Percentiles rank a stretch among this genome's conserved stretches.
phyloP scores from a whole-genome alignment of 2,797 vertebrate genomes.

The Takifugu ocellatus region DNA sequence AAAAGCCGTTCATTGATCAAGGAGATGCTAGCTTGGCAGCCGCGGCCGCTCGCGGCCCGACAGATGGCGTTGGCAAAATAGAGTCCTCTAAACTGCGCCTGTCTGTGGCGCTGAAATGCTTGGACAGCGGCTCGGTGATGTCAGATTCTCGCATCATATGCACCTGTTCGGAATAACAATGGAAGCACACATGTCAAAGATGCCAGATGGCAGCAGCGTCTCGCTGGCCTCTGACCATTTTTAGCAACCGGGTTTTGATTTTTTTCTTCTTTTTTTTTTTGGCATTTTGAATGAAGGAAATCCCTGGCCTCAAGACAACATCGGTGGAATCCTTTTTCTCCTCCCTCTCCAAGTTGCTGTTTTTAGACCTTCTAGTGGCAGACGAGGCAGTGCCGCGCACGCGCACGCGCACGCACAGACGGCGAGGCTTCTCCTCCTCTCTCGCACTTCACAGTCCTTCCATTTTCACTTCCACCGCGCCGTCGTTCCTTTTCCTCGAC shows the following conservation, averaged over 20 bases:
- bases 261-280: conserved; percentile 27
- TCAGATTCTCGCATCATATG: conserved; percentile 27
- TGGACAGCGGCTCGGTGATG: conserved; percentile 26
- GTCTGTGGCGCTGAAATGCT: conserved; percentile 13
- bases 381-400: conserved; percentile 17
- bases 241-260: conserved; percentile 9
- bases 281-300: conserved; percentile 32
- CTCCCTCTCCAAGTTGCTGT: conserved; percentile 30
- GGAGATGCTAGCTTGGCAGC: conserved; percentile 50
- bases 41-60: conserved; percentile 33
- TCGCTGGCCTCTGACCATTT: conserved; percentile 30
- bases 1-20: conserved; percentile 53
- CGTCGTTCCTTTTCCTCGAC: conserved; percentile 18
- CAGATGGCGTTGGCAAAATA: conserved; percentile 38
- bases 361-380: conserved; percentile 47
- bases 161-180: conserved; percentile 18
- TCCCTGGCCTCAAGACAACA: conserved; percentile 31
- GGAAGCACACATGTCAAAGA: conserved; percentile 12
- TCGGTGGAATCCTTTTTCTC: conserved; percentile 40
- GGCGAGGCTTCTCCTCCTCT: conserved; percentile 31
- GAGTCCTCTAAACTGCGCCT: conserved; percentile 13
- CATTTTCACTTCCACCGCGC: conserved; percentile 37
- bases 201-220: conserved; percentile 12
- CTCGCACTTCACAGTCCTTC: conserved; percentile 32
- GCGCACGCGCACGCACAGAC: conserved; percentile 8